These are phyloP conservation scores for Philaethria dido DNA, from an alignment of 2,888 invertebrate species.

Conservation along the genomic window DNA sequence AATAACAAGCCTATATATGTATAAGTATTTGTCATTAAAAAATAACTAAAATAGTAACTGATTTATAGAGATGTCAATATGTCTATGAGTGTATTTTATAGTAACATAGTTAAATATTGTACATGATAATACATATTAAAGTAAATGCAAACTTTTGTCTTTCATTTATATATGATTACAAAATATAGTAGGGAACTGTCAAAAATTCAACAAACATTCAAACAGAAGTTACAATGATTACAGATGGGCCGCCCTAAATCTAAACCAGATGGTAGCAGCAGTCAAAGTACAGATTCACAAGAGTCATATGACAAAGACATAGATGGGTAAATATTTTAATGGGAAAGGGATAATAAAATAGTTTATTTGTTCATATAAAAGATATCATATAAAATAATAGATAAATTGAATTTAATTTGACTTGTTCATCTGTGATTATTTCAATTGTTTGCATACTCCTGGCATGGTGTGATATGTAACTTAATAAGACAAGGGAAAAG, in stretches of 20 bases:
- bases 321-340: conserved; percentile 74
- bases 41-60: neutral
- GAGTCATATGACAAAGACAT: conserved; percentile 74
- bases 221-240: conserved; percentile 58
- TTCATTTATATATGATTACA: conserved; percentile 32
- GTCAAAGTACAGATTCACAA: conserved; percentile 69
- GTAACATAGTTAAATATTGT: neutral
- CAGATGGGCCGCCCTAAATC: conserved; percentile 79
- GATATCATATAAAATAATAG: neutral
- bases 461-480: conserved; percentile 2
- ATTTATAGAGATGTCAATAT: neutral
- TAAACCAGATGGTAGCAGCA: conserved; percentile 69
- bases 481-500: neutral
- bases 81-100: conserved; percentile 9
- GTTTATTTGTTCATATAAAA: neutral
- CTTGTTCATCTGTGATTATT: neutral
- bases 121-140: conserved; percentile 9
- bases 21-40: neutral
- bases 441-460: neutral
- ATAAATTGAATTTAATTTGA: neutral
- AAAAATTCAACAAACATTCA: conserved; percentile 30
- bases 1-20: too few relatives aligned
- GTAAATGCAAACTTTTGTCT: conserved; percentile 26
- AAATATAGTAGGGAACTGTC: conserved; percentile 2
- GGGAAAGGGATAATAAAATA: conserved; percentile 25